A percentile compares a stretch with the other conserved stretches of the same genome.
These are phyloP conservation scores for Oscheius sp. DNA, from an alignment of 1,140 invertebrate species.

Conservation along the genomic window DNA sequence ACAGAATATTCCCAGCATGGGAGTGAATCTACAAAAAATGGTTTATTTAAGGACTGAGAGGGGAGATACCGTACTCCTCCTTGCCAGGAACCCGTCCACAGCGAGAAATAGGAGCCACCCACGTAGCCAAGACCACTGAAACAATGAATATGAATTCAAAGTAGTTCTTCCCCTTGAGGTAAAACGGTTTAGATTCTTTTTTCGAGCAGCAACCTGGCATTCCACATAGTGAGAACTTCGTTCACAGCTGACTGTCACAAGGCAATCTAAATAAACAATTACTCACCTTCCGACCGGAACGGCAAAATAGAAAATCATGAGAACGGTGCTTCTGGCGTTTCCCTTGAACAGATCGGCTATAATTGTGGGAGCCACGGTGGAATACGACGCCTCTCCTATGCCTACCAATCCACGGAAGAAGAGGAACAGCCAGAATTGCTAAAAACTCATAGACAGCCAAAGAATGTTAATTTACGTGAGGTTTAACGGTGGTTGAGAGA, in stretches of 20 bases:
- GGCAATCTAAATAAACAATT: too few relatives aligned
- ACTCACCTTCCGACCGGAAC: slow-evolving; percentile 98
- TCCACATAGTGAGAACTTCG: too few relatives aligned
- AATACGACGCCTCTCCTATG: slow-evolving; percentile 91
- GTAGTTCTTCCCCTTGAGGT: too few relatives aligned
- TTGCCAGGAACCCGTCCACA: slow-evolving; percentile 75
- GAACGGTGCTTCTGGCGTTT: slow-evolving; percentile 77
- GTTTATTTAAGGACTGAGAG: background rate
- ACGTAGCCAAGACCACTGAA: slow-evolving; percentile 89
- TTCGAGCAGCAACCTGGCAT: too few relatives aligned
- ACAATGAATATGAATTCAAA: slow-evolving; percentile 23
- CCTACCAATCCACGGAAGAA: slow-evolving; percentile 88
- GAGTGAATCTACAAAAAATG: slow-evolving; percentile 67
- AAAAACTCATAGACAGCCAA: slow-evolving; percentile 58
- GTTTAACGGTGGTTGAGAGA: slow-evolving; percentile 78
- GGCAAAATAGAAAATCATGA: slow-evolving; percentile 97
- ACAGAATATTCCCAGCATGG: slow-evolving; percentile 77
- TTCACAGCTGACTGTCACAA: too few relatives aligned
- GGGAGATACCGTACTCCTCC: slow-evolving; percentile 73
- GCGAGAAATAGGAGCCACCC: slow-evolving; percentile 78
- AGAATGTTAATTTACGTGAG: background rate
- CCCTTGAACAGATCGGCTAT: slow-evolving; percentile 87
- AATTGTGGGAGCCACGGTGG: slow-evolving; percentile 96
- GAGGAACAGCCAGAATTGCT: slow-evolving; percentile 77
- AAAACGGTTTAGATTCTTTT: too few relatives aligned